Percentiles rank a stretch among this genome's conserved stretches.
Evolutionary conservation across 2,113 vertebrate genomes (phyloP).

Genomic region (Rostratula benghalensis): DNA sequence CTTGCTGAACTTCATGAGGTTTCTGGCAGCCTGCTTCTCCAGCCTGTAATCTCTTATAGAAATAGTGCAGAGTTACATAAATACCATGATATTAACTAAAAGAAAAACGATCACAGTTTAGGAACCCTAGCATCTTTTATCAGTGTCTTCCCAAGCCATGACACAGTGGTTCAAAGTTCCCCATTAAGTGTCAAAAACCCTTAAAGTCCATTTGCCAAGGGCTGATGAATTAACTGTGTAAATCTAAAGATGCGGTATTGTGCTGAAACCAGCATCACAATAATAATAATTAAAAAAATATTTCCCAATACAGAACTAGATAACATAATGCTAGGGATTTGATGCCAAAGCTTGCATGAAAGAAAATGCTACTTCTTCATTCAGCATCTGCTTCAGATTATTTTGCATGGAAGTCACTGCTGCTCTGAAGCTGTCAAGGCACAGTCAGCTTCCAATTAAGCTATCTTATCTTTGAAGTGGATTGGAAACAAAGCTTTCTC

Average conservation of each 20-base stretch:
- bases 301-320: background rate
- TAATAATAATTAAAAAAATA: background rate
- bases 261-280: background rate
- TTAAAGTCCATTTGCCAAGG: background rate
- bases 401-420: conserved; percentile 52
- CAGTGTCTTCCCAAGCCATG: background rate
- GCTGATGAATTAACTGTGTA: background rate
- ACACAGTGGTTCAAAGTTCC: background rate
- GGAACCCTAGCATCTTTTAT: background rate
- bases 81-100: background rate
- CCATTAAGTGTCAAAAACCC: background rate
- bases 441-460: conserved; percentile 53
- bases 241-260: background rate
- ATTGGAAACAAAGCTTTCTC: conserved; percentile 25
- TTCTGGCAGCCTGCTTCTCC: background rate
- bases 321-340: conserved; percentile 10
- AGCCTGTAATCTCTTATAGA: background rate
- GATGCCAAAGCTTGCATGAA: conserved; percentile 19
- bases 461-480: conserved; percentile 20
- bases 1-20: background rate
- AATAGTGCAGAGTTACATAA: background rate
- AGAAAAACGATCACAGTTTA: background rate
- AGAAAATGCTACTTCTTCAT: conserved; percentile 1
- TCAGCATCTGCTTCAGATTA: conserved; percentile 52
- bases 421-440: conserved; percentile 41